Conservation (phyloP, 2,888 invertebrate species). For the Cephus sareptanus region DNA sequence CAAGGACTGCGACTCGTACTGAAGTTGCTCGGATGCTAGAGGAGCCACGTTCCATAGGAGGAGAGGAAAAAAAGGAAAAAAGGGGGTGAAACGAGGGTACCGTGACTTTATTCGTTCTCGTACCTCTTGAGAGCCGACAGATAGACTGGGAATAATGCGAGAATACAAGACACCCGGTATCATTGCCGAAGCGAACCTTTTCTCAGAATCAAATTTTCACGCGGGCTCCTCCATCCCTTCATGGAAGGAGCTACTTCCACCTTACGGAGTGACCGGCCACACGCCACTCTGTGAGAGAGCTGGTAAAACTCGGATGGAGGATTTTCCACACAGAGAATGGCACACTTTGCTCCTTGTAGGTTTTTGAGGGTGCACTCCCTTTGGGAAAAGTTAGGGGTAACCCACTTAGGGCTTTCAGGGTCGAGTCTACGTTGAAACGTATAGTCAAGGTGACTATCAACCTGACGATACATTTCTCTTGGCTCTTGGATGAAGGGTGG, state of each 20-base stretch:
- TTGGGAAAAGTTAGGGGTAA: slow-evolving; percentile 11
- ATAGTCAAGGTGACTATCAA: neutral
- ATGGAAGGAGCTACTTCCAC: neutral
- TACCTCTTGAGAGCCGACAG: neutral
- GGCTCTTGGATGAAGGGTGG: neutral
- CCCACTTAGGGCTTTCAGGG: slow-evolving; percentile 25
- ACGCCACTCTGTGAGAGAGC: neutral
- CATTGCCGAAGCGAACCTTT: neutral
- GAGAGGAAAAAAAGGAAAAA: neutral
- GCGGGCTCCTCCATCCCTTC: neutral
- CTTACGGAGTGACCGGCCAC: neutral
- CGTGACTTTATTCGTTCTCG: neutral
- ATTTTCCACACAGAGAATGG: neutral
- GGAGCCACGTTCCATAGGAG: neutral
- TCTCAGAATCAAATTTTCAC: neutral
- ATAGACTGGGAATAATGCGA: neutral
- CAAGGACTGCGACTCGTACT: neutral
- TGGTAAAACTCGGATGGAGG: neutral
- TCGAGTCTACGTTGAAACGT: neutral
- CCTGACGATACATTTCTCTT: neutral
- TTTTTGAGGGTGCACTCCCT: neutral
- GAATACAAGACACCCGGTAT: neutral
- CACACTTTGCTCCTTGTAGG: neutral
- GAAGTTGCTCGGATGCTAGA: neutral
- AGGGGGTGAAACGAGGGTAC: neutral